These are phyloP conservation scores for Propithecus deckenii DNA, from an alignment of 2,797 vertebrate species.

Conservation along the genomic window DNA sequence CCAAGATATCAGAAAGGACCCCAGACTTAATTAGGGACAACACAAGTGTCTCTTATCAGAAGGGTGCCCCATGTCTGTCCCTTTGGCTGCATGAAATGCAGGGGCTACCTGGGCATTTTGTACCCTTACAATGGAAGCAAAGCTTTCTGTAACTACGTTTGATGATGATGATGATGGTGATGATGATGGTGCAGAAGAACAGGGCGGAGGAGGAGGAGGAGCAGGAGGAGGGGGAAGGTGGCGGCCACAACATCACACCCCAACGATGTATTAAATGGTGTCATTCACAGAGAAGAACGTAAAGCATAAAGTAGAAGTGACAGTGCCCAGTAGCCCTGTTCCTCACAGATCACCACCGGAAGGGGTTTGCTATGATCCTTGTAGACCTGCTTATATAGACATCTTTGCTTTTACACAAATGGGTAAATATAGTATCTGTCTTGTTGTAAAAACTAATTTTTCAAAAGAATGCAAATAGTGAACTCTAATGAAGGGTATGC, in stretches of 20 bases:
- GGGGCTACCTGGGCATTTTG: neutral
- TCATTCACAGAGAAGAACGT: neutral
- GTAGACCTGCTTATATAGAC: neutral
- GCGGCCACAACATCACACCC: neutral
- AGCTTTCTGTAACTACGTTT: neutral
- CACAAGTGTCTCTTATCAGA: neutral
- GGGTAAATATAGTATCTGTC: neutral
- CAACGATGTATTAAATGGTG: accelerated
- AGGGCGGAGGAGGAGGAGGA: neutral
- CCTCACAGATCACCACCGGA: neutral
- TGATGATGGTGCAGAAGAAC: too few relatives aligned
- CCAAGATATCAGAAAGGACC: neutral
- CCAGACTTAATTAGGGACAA: neutral
- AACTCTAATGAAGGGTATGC: neutral
- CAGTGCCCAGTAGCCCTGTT: neutral
- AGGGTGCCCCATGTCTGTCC: neutral
- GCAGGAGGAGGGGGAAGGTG: neutral
- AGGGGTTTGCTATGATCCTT: neutral
- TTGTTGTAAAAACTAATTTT: neutral
- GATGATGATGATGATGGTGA: neutral
- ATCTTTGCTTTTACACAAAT: neutral
- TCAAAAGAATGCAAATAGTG: neutral
- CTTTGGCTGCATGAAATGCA: neutral
- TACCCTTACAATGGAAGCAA: neutral
- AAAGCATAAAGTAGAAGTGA: neutral